These are phyloP conservation scores for Opisthograptis luteolata DNA, from an alignment of 2,888 invertebrate species.

Conservation along the genomic window DNA sequence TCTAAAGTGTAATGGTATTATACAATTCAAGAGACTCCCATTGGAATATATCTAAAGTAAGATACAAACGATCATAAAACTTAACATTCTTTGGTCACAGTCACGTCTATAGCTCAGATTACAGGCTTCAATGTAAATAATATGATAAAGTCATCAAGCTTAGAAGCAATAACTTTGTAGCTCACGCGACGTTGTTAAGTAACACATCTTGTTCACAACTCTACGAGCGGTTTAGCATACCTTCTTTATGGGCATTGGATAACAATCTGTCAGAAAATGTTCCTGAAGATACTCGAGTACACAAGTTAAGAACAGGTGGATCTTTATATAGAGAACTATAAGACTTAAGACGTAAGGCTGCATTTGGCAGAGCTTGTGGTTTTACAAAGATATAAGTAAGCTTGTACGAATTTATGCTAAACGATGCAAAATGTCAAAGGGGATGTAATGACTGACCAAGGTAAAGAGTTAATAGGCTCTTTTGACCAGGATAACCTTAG, in stretches of 20 bases:
- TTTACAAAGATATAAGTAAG: conserved; percentile 19
- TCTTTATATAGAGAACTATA: conserved; percentile 22
- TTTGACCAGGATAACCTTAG: conserved; percentile 44
- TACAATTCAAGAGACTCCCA: conserved; percentile 1
- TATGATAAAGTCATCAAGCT: conserved; percentile 30
- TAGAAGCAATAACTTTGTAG: conserved; percentile 35
- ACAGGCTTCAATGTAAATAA: conserved; percentile 19
- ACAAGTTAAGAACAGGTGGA: conserved; percentile 16
- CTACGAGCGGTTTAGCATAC: conserved; percentile 42
- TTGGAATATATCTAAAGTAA: conserved; percentile 12
- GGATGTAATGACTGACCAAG: conserved; percentile 53
- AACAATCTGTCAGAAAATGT: conserved; percentile 50
- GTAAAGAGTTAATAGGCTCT: conserved; percentile 49
- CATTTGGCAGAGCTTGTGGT: conserved; percentile 15
- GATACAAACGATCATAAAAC: conserved; percentile 11
- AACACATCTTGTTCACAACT: conserved; percentile 47
- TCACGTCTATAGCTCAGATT: conserved; percentile 11
- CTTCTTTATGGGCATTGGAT: conserved; percentile 50
- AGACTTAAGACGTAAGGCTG: conserved; percentile 26
- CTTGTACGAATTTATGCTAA: conserved; percentile 44
- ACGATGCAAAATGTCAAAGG: conserved; percentile 55
- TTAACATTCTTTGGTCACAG: conserved; percentile 2
- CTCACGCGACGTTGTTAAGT: conserved; percentile 39
- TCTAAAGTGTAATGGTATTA: neutral
- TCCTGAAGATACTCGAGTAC: conserved; percentile 33